phyloP scores from a whole-genome alignment of 2,113 vertebrate species.

The Psittacara wagleri region DNA sequence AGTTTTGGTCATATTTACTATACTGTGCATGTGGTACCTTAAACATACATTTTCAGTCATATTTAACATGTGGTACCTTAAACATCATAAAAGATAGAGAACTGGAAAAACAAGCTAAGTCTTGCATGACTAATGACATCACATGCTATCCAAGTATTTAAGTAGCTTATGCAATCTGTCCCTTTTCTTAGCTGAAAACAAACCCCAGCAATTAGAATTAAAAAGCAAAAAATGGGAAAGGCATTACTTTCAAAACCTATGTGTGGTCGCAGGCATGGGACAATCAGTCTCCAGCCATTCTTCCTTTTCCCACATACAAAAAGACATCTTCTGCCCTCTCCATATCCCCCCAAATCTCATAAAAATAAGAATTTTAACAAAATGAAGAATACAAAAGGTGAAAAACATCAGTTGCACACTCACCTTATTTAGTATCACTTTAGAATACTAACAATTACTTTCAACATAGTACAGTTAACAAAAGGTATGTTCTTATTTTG shows the following conservation, averaged over 20 bases:
- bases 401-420: neutral
- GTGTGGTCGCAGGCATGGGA: fast-evolving
- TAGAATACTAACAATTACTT: neutral
- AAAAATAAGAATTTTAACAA: neutral
- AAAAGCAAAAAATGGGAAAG: neutral
- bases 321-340: neutral
- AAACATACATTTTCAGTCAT: neutral
- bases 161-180: neutral
- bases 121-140: neutral
- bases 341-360: neutral
- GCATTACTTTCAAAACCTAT: neutral
- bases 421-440: neutral
- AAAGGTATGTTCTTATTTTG: neutral
- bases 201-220: neutral
- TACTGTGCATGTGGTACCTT: neutral
- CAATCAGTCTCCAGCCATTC: neutral
- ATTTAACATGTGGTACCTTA: neutral
- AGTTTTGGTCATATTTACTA: neutral
- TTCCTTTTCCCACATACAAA: neutral
- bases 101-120: conserved; percentile 26
- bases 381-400: neutral
- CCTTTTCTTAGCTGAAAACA: neutral
- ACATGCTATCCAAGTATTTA: neutral
- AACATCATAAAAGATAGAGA: neutral
- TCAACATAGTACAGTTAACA: neutral